Percentiles rank a stretch among this genome's conserved stretches.
phyloP scores from a whole-genome alignment of 1,140 invertebrate species.

The Philaenus spumarius region DNA sequence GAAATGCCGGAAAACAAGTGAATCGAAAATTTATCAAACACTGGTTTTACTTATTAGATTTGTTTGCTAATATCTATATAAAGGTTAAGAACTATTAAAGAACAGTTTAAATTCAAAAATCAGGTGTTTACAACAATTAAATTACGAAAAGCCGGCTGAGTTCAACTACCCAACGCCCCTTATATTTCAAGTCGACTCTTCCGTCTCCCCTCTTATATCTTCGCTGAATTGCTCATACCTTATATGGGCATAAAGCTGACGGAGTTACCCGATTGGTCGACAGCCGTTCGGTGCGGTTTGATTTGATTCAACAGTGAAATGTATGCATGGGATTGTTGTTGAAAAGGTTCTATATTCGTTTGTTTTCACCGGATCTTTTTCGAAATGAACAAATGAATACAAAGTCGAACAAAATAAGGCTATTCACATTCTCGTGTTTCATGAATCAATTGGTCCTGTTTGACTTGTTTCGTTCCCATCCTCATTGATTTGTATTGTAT shows the following conservation, averaged over 20 bases:
- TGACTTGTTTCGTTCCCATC: no score
- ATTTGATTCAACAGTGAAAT: slow-evolving; percentile 22
- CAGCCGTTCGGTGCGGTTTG: slow-evolving; percentile 8
- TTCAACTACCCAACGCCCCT: slow-evolving; percentile 9
- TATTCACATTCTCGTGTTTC: no score
- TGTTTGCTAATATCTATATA: background rate
- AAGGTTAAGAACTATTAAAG: background rate
- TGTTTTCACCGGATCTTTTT: no score
- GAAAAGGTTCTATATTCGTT: no score
- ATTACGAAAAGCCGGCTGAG: slow-evolving; percentile 19
- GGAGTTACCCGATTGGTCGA: slow-evolving; percentile 52
- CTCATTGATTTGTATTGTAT: no score
- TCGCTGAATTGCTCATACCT: slow-evolving; percentile 56
- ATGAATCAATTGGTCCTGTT: no score
- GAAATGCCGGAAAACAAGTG: background rate
- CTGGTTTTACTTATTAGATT: background rate
- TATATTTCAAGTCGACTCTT: background rate
- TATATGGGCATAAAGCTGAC: slow-evolving; percentile 71
- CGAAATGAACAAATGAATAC: no score
- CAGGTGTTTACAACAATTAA: slow-evolving; percentile 1
- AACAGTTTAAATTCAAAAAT: background rate
- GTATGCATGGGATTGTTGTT: background rate
- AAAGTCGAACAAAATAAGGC: no score
- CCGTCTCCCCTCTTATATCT: slow-evolving; percentile 26
- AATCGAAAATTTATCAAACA: background rate